These are phyloP conservation scores for Trogon surrucura DNA, from an alignment of 2,113 vertebrate genomes.

Conservation along the genomic window DNA sequence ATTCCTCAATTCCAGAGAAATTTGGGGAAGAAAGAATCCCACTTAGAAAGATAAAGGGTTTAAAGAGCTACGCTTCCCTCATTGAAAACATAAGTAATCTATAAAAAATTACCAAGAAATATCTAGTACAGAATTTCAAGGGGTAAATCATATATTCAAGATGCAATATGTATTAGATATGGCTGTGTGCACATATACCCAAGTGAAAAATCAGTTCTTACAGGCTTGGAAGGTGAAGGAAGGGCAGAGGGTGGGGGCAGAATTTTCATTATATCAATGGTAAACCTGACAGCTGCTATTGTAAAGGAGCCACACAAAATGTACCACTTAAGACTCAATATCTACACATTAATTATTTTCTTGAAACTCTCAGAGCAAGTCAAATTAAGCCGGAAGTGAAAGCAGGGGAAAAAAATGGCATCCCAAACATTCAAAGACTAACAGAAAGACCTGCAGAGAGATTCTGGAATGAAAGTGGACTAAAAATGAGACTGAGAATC, in stretches of 20 bases:
- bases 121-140: background rate
- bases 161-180: fast-evolving
- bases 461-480: background rate
- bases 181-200: fast-evolving
- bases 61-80: background rate
- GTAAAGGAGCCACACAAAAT: background rate
- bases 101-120: background rate
- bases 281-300: background rate
- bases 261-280: background rate
- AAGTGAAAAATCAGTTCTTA: background rate
- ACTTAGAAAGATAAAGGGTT: background rate
- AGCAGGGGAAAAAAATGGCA: background rate
- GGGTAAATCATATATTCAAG: background rate
- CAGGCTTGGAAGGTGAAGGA: background rate
- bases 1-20: background rate
- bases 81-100: background rate
- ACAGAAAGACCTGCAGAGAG: background rate
- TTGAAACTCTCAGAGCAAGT: background rate
- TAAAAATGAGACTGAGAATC: background rate
- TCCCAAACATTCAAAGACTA: background rate
- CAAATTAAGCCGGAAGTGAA: background rate
- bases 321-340: background rate
- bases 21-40: background rate
- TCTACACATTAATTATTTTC: background rate
- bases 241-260: background rate